These are phyloP conservation scores for Spondyliosoma cantharus DNA, from an alignment of 2,797 vertebrate species.

Conservation along the genomic window DNA sequence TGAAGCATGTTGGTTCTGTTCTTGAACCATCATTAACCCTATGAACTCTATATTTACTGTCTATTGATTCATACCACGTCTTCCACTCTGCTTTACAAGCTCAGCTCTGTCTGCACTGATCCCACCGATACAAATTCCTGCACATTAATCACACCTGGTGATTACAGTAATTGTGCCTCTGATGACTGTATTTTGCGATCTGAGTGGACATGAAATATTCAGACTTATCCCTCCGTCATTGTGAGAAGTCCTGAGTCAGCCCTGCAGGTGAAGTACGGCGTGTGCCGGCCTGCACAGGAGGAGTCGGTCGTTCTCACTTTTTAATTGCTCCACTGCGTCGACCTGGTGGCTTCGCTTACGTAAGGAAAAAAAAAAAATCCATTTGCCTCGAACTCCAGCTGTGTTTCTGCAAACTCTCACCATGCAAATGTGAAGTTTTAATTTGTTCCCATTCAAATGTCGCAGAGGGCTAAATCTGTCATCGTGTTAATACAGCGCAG, in stretches of 20 bases:
- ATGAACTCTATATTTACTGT: neutral
- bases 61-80: neutral
- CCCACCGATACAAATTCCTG: conserved; percentile 28
- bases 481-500: too few species aligned
- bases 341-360: neutral
- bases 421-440: too few species aligned
- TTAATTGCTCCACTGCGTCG: neutral
- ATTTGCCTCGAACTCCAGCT: too few species aligned
- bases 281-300: conserved; percentile 50
- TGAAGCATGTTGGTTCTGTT: neutral
- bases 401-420: too few species aligned
- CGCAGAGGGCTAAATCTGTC: too few species aligned
- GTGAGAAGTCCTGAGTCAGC: conserved; percentile 51
- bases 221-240: conserved; percentile 14
- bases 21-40: neutral
- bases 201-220: conserved; percentile 42
- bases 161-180: conserved; percentile 35
- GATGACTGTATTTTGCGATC: conserved; percentile 26
- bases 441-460: too few species aligned
- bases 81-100: conserved; percentile 11
- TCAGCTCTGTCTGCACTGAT: conserved; percentile 20
- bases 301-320: conserved; percentile 16
- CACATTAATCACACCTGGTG: conserved; percentile 47
- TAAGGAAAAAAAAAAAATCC: neutral
- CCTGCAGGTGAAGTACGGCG: conserved; percentile 26